A percentile compares a stretch with the other conserved stretches of the same genome.
Conservation (phyloP, 2,888 invertebrate genomes). For the Brassicogethes aeneus region DNA sequence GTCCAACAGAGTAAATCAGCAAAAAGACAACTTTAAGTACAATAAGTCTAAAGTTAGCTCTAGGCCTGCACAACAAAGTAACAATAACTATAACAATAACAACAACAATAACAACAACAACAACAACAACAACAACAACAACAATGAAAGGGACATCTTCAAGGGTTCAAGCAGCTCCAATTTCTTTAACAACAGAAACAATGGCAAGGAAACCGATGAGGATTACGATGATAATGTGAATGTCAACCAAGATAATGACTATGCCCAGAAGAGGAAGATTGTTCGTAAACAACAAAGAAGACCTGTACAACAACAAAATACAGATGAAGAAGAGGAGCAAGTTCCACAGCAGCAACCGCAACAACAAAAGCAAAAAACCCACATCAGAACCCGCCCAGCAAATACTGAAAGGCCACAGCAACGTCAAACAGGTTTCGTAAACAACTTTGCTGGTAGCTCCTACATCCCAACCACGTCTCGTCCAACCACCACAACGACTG, state of each 20-base stretch:
- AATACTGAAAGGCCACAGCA: slow-evolving; percentile 25
- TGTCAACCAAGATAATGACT: slow-evolving; percentile 38
- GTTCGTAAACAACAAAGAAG: slow-evolving; percentile 38
- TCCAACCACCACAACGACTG: slow-evolving; percentile 30
- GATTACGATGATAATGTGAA: slow-evolving; percentile 45
- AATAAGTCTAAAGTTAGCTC: slow-evolving; percentile 14
- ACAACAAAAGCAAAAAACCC: slow-evolving; percentile 9
- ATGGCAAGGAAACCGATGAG: slow-evolving; percentile 49
- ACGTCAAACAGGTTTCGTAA: slow-evolving; percentile 35
- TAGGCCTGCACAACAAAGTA: slow-evolving; percentile 10
- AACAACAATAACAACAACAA: slow-evolving; percentile 26
- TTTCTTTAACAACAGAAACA: slow-evolving; percentile 60
- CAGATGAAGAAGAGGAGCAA: slow-evolving; percentile 2
- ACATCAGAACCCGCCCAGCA: slow-evolving; percentile 7
- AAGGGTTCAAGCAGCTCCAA: slow-evolving; percentile 66
- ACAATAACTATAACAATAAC: slow-evolving; percentile 20
- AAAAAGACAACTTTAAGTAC: slow-evolving; percentile 25
- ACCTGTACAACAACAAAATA: slow-evolving; percentile 26
- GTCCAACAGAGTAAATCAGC: slow-evolving; percentile 36
- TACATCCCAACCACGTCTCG: slow-evolving; percentile 43
- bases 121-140: slow-evolving; percentile 22
- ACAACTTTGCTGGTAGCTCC: slow-evolving; percentile 43
- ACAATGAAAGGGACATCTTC: slow-evolving; percentile 48
- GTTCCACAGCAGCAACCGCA: slow-evolving; percentile 6
- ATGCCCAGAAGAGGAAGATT: slow-evolving; percentile 38